These are phyloP conservation scores for Bombyx huttoni DNA, from an alignment of 2,888 invertebrate species.

Conservation along the genomic window DNA sequence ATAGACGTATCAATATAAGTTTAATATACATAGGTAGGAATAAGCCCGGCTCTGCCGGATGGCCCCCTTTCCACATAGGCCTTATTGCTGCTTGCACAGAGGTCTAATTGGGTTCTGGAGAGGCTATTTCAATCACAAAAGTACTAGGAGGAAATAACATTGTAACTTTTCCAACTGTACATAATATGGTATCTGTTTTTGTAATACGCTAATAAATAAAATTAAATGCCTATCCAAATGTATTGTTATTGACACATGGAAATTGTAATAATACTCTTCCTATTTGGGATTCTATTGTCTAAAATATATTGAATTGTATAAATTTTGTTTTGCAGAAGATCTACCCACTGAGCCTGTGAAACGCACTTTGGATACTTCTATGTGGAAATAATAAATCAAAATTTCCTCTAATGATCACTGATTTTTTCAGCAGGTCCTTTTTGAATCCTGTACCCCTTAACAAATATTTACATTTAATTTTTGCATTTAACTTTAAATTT, in stretches of 20 bases:
- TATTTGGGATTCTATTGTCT: conserved; percentile 68
- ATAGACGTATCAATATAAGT: conserved; percentile 68
- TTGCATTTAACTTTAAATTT: conserved; percentile 38
- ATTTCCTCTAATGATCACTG: conserved; percentile 62
- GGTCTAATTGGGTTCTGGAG: conserved; percentile 86
- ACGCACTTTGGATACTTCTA: conserved; percentile 69
- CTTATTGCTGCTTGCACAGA: conserved; percentile 76
- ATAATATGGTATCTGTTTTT: conserved; percentile 73
- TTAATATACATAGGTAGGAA: conserved; percentile 68
- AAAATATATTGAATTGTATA: conserved; percentile 54
- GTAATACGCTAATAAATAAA: conserved; percentile 71
- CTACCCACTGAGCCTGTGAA: conserved; percentile 67
- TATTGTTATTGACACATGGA: conserved; percentile 61
- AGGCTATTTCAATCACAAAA: conserved; percentile 86
- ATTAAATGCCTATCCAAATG: conserved; percentile 56
- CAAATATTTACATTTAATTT: conserved; percentile 49
- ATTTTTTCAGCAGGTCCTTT: conserved; percentile 67
- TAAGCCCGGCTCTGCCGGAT: conserved; percentile 70
- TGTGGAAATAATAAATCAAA: conserved; percentile 72
- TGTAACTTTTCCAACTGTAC: conserved; percentile 71
- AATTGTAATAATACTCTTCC: conserved; percentile 67
- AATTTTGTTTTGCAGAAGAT: conserved; percentile 68
- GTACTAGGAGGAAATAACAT: conserved; percentile 78
- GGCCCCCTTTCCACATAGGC: conserved; percentile 74
- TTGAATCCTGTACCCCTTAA: conserved; percentile 54